phyloP scores from a whole-genome alignment of 2,113 vertebrate genomes.

The Dipodomys merriami region DNA sequence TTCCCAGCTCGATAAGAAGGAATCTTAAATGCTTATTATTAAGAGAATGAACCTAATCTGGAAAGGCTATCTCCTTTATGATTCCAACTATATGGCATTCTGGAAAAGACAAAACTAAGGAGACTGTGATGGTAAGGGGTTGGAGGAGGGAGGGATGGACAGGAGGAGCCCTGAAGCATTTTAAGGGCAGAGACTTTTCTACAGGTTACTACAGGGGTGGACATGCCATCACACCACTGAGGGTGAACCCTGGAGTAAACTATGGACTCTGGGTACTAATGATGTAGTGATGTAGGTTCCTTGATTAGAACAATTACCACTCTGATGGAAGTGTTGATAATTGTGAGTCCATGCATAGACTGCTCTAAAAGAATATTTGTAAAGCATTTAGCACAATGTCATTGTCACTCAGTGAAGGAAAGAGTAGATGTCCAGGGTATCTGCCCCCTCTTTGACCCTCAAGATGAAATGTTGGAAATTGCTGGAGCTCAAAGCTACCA shows the following conservation, averaged over 20 bases:
- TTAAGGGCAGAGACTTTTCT: not conserved
- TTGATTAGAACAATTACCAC: not conserved
- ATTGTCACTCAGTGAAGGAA: not conserved
- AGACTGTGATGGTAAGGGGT: no score
- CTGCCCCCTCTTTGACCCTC: no score
- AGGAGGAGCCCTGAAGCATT: not conserved
- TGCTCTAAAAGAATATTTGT: not conserved
- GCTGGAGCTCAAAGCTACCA: not conserved
- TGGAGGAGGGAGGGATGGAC: no score
- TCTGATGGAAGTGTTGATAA: not conserved
- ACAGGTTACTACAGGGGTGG: not conserved
- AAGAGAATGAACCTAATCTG: not conserved
- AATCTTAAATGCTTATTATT: not conserved
- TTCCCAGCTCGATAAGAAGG: not conserved
- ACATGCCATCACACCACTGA: accelerated
- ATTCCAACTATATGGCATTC: not conserved
- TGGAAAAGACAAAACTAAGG: constrained; percentile 3
- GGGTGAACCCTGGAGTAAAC: not conserved
- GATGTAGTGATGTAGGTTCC: no score
- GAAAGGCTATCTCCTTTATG: not conserved
- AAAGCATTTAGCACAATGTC: not conserved
- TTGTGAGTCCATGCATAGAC: no score
- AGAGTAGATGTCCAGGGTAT: not conserved
- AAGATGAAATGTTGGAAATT: not conserved
- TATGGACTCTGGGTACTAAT: not conserved